Evolutionary conservation across 2,797 vertebrate species (phyloP).

Genomic region (Setipinna tenuifilis): DNA sequence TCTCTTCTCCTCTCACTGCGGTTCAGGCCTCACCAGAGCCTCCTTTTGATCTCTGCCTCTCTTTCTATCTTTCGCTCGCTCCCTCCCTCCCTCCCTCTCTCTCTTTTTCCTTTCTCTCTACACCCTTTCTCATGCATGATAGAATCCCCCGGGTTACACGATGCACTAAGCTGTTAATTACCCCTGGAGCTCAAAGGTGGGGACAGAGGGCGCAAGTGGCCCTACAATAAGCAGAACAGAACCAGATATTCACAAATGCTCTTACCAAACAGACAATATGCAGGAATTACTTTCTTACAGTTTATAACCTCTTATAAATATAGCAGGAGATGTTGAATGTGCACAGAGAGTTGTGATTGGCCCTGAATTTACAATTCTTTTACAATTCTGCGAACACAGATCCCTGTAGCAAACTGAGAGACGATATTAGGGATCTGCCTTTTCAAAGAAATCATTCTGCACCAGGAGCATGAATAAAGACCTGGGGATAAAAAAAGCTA

Average conservation of each 20-base stretch:
- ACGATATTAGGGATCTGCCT: neutral
- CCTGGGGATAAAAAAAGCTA: neutral
- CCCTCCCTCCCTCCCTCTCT: conserved; percentile 40
- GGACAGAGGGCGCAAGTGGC: conserved; percentile 53
- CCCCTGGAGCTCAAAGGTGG: conserved; percentile 65
- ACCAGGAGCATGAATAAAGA: neutral
- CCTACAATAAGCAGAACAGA: neutral
- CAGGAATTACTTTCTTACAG: neutral
- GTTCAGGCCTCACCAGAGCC: conserved; percentile 15
- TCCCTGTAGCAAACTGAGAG: neutral
- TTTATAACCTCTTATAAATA: neutral
- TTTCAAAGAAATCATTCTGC: neutral
- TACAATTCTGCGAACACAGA: neutral
- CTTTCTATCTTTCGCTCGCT: conserved; percentile 28
- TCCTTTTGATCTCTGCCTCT: conserved; percentile 17
- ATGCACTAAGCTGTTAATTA: conserved; percentile 72
- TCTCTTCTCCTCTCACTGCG: too few relatives aligned
- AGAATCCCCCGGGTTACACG: conserved; percentile 65
- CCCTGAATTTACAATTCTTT: neutral
- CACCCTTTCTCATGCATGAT: conserved; percentile 56
- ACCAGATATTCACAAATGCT: conserved; percentile 25
- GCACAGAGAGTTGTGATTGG: neutral
- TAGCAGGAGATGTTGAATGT: neutral
- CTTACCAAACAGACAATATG: neutral
- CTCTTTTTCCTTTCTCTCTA: conserved; percentile 38